Conservation (phyloP, 2,113 vertebrate species). For the Elaphurus davidianus region DNA sequence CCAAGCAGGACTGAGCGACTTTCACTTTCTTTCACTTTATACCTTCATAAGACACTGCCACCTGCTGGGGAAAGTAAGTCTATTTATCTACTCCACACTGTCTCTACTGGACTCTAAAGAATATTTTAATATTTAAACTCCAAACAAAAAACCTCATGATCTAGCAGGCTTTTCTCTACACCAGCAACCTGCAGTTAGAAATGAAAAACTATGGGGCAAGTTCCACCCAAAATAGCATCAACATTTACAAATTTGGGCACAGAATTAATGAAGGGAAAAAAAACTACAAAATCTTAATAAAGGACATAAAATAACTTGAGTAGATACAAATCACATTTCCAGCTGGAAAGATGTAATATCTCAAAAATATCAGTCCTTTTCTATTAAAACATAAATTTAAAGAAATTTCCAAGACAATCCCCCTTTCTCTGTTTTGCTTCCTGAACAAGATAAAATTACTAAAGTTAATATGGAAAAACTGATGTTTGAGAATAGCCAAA, state of each 20-base stretch:
- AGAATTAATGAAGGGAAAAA: not conserved
- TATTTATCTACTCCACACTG: not conserved
- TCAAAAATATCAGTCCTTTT: not conserved
- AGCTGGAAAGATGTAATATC: not conserved
- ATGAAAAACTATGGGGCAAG: not conserved
- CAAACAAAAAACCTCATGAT: not conserved
- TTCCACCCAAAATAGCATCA: not conserved
- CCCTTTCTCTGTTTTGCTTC: not conserved
- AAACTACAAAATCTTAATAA: not conserved
- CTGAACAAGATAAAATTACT: not conserved
- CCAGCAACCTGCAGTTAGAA: not conserved
- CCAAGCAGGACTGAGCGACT: not conserved
- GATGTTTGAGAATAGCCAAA: not conserved
- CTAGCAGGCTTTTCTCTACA: not conserved
- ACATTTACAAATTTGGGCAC: not conserved
- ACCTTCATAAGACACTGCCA: conserved; percentile 43
- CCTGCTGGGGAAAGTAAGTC: conserved; percentile 33
- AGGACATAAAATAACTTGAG: not conserved
- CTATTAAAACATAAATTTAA: not conserved
- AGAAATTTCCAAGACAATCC: not conserved
- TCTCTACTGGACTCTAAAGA: not conserved
- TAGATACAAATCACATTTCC: not conserved
- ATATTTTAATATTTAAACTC: not conserved
- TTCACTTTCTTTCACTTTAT: not conserved
- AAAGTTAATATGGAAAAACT: not conserved